A percentile compares a stretch with the other conserved stretches of the same genome.
Conservation (phyloP, 2,113 vertebrate species). For the Gavia stellata region DNA sequence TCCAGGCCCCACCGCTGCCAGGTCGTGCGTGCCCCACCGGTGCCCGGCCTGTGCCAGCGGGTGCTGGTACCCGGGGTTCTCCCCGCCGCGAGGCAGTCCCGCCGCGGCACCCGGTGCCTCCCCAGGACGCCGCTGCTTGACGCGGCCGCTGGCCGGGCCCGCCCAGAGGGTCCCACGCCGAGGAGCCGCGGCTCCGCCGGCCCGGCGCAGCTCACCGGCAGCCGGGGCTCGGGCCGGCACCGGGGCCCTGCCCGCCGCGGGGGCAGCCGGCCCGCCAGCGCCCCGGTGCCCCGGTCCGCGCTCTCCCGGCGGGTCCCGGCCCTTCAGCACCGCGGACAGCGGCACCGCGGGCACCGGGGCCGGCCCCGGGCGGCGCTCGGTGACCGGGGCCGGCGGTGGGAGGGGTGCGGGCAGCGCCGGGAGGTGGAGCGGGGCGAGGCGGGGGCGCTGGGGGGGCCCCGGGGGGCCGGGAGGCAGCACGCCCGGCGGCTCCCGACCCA, state of each 20-base stretch:
- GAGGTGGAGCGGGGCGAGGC: background rate
- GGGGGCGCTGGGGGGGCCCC: too few species aligned
- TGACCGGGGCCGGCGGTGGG: too few species aligned
- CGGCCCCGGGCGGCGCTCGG: background rate
- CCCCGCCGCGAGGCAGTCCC: accelerated
- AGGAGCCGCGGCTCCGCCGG: background rate
- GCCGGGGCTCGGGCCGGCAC: too few species aligned
- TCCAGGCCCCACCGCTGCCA: background rate
- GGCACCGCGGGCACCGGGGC: background rate
- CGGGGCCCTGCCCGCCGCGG: too few species aligned
- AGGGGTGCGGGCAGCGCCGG: background rate
- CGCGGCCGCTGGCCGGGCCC: too few species aligned
- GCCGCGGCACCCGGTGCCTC: too few species aligned
- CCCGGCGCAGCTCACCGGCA: background rate
- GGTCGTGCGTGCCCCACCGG: background rate
- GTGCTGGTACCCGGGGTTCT: too few species aligned
- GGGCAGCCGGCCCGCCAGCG: background rate
- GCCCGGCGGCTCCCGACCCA: background rate
- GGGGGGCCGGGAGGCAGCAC: too few species aligned
- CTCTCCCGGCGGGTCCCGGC: background rate
- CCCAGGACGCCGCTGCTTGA: background rate
- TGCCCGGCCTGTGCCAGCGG: background rate
- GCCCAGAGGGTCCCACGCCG: too few species aligned
- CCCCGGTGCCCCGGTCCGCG: background rate
- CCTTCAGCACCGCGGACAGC: slow-evolving; percentile 46